Percentiles rank a stretch among this genome's conserved stretches.
Conservation (phyloP, 2,113 vertebrate species). For the Sturnira hondurensis region DNA sequence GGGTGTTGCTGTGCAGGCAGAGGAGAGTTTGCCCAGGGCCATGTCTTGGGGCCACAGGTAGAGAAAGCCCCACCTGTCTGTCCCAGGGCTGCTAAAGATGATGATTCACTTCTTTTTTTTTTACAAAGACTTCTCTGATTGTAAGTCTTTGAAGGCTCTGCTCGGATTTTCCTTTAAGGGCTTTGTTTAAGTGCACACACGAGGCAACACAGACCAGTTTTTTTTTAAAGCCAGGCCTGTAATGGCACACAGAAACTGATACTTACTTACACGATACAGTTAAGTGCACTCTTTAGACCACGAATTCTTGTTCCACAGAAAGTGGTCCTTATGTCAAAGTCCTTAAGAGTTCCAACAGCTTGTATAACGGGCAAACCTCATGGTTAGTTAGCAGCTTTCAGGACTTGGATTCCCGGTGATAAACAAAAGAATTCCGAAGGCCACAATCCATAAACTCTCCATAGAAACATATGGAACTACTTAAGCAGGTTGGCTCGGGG, state of each 20-base stretch:
- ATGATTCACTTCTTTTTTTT: background rate
- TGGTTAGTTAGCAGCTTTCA: conserved; percentile 68
- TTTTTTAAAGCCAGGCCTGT: background rate
- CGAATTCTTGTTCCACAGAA: conserved; percentile 64
- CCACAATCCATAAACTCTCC: conserved; percentile 69
- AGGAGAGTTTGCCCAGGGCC: background rate
- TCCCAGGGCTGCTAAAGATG: background rate
- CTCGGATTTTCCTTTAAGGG: background rate
- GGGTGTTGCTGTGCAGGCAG: background rate
- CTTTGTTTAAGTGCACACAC: conserved; percentile 1
- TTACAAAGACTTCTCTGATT: background rate
- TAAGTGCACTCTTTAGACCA: conserved; percentile 62
- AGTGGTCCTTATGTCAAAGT: conserved; percentile 68
- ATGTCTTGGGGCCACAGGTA: background rate
- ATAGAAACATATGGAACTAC: conserved; percentile 71
- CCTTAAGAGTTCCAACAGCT: conserved; percentile 65
- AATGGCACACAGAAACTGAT: conserved; percentile 58
- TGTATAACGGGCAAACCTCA: conserved; percentile 62
- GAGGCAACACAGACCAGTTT: background rate
- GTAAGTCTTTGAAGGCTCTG: conserved; percentile 23
- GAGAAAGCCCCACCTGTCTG: background rate
- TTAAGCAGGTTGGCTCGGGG: conserved; percentile 62
- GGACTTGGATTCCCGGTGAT: conserved; percentile 63
- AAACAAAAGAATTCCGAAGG: conserved; percentile 74
- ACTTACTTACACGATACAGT: conserved; percentile 1